Percentiles rank a stretch among this genome's conserved stretches.
Conservation (phyloP, 2,888 invertebrate genomes). For the Drosophila sordidula region DNA sequence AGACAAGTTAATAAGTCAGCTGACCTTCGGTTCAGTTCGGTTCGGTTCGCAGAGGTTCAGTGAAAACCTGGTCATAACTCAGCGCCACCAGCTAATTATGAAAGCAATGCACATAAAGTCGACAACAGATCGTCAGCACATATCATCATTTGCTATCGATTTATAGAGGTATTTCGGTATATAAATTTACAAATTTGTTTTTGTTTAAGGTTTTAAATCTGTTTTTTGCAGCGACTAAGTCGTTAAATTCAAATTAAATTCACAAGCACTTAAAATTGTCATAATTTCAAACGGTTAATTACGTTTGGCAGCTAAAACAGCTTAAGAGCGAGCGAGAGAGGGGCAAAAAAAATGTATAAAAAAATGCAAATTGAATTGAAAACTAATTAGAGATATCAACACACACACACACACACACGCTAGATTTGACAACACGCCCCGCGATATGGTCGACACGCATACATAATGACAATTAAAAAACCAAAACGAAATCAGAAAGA, state of each 20-base stretch:
- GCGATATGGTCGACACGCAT: constrained; percentile 62
- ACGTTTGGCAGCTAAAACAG: constrained; percentile 13
- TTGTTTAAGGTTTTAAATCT: neutral
- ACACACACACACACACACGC: constrained; percentile 27
- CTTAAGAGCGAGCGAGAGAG: constrained; percentile 14
- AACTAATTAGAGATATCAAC: constrained; percentile 75
- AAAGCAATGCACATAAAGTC: constrained; percentile 33
- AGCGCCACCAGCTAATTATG: constrained; percentile 15
- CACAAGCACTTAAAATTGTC: constrained; percentile 65
- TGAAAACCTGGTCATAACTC: constrained; percentile 24
- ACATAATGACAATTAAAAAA: constrained; percentile 74
- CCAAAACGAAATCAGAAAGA: constrained; percentile 30
- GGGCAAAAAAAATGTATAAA: constrained; percentile 50
- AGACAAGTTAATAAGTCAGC: neutral
- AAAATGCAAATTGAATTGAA: constrained; percentile 78
- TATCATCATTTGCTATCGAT: constrained; percentile 45
- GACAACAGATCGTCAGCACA: constrained; percentile 19
- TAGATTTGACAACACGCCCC: constrained; percentile 40
- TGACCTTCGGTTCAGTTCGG: constrained; percentile 28
- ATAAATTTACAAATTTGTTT: neutral
- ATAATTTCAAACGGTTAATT: constrained; percentile 70
- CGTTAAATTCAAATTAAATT: constrained; percentile 66
- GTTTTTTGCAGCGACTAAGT: constrained; percentile 16
- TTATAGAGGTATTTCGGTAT: constrained; percentile 37
- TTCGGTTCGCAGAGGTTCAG: neutral